Evolutionary conservation across 2,113 vertebrate genomes (phyloP).

Genomic region (Aix galericulata): DNA sequence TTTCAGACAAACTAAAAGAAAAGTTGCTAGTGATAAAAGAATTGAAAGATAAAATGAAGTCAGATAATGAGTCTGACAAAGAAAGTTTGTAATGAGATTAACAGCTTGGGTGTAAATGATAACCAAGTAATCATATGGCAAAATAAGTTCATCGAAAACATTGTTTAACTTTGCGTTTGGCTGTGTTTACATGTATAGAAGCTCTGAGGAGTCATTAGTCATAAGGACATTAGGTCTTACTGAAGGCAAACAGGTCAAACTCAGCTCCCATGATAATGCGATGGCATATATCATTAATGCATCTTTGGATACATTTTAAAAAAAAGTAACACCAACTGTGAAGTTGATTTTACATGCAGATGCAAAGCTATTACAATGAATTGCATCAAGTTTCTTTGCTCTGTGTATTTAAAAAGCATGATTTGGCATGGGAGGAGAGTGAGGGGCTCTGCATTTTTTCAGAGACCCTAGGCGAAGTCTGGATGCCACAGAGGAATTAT

Average conservation of each 20-base stretch:
- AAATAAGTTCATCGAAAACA: neutral
- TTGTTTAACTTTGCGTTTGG: neutral
- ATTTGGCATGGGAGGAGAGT: neutral
- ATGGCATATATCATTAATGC: neutral
- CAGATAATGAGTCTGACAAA: neutral
- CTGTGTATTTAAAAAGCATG: accelerated
- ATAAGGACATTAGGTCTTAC: neutral
- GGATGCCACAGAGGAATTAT: neutral
- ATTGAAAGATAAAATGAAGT: neutral
- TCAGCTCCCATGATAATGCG: neutral
- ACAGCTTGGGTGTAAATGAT: neutral
- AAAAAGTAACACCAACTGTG: accelerated
- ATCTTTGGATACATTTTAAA: too few species aligned
- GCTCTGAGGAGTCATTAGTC: neutral
- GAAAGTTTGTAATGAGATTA: neutral
- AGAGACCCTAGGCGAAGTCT: neutral
- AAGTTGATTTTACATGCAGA: neutral
- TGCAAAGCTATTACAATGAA: neutral
- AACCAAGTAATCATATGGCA: neutral
- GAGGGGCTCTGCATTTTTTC: neutral
- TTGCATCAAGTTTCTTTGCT: neutral
- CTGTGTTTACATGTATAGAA: neutral
- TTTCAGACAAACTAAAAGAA: neutral
- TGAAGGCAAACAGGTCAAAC: neutral
- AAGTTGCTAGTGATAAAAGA: neutral